Base-by-base conservation (phyloP, 2,888 invertebrate genomes). In the Stegana nigrithorax region DNA sequence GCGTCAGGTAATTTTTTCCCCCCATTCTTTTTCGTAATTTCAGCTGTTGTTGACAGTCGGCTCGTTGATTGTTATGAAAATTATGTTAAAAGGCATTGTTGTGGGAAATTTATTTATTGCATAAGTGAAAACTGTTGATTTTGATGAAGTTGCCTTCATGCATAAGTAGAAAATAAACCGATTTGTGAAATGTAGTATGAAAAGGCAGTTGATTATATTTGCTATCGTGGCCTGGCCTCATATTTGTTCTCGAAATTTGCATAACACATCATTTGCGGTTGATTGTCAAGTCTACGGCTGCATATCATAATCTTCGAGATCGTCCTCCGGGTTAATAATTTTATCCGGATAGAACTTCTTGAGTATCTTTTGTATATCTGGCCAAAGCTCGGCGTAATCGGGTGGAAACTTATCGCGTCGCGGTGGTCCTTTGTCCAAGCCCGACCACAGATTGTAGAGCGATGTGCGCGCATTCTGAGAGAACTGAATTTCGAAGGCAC, bases 381-480 rank as follows among this genome's bases (percentile, higher is more conserved):
- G 78, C 10, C 84, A 56, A 0, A 85, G 60, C 0, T 51, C 6
- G 6, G 76, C 76, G 51, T 66, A 84, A 2, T 65, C 51, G 0
- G 26, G 17, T 0, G 83, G 83, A 65, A 85, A 83, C 67, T 85
- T 85, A 58, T 84, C 84, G 3, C 80, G 73, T 1, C 85, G 69
- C 2, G 85, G 85, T 2, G 85, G 85, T 2, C 85, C 85, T 17
- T 65, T 70, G 0, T 70, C 69, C 7, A 85, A 14, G 3, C 85
- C 85, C 14, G 74, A 74, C 82, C 82, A 82, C 14, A 82, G 6
- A 3, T 65, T 21, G 10, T 78, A 70, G 21, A 68, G 47, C 2
- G 83, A 81, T 8, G 83, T 82, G 53, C 80, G 77, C 0, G 84
- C 84, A 67, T 80, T 82, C 59, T 85, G 83, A 1, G 81, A 68